Evolutionary conservation across 1,140 invertebrate genomes (phyloP).

Genomic region (Zaprionus vittiger): DNA sequence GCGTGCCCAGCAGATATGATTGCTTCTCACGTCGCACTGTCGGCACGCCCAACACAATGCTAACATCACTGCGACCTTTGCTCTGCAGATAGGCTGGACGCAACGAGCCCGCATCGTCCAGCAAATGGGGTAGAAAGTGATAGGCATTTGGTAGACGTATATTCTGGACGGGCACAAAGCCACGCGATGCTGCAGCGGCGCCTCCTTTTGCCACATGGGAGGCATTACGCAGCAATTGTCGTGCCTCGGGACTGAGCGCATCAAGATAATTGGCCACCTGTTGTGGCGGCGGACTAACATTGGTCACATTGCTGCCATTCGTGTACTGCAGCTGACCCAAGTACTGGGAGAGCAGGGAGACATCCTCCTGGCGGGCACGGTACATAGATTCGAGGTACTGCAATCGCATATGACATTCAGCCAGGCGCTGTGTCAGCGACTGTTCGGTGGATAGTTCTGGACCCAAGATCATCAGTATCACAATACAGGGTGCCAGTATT

Average conservation of each 20-base stretch:
- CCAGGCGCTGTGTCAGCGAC: constrained; percentile 88
- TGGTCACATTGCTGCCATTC: constrained; percentile 43
- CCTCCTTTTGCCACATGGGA: constrained; percentile 48
- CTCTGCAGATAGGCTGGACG: constrained; percentile 91
- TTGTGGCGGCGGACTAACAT: constrained; percentile 43
- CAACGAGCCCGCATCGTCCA: constrained; percentile 91
- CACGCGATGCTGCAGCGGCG: constrained; percentile 34
- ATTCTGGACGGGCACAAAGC: constrained; percentile 64
- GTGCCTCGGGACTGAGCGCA: constrained; percentile 84
- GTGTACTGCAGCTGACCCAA: constrained; percentile 84
- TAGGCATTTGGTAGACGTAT: constrained; percentile 91
- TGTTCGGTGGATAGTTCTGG: constrained; percentile 87
- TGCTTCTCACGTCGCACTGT: constrained; percentile 95
- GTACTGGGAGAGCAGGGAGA: constrained; percentile 88
- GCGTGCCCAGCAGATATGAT: constrained; percentile 93
- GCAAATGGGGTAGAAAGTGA: constrained; percentile 94
- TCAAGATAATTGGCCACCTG: constrained; percentile 76
- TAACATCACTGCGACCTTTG: constrained; percentile 90
- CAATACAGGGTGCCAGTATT: constrained; percentile 85
- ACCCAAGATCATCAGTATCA: constrained; percentile 85
- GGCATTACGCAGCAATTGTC: constrained; percentile 85
- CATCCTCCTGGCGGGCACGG: constrained; percentile 88
- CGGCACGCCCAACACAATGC: constrained; percentile 93
- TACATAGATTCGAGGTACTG: constrained; percentile 90
- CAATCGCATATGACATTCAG: constrained; percentile 89